These are phyloP conservation scores for Anthopleura sola DNA, from an alignment of 64 coral and sea anemone genomes.

Conservation along the genomic window DNA sequence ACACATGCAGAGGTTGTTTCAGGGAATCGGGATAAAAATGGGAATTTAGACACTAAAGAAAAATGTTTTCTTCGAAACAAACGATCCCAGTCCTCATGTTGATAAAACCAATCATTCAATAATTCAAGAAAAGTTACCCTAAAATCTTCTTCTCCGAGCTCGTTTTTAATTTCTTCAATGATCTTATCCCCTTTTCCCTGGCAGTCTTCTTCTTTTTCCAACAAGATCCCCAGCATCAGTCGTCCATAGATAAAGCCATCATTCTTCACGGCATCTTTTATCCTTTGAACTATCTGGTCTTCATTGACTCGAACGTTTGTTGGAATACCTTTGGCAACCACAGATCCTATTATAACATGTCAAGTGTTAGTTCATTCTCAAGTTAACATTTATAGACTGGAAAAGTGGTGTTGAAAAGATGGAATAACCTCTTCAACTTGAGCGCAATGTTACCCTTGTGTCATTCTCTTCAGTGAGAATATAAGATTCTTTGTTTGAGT, in stretches of 20 bases:
- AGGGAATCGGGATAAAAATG: too few relatives aligned
- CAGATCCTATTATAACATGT: not conserved
- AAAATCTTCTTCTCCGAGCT: slow-evolving; percentile 24
- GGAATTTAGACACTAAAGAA: too few relatives aligned
- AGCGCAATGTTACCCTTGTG: too few relatives aligned
- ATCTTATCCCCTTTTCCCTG: slow-evolving; percentile 26
- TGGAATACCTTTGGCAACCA: not conserved
- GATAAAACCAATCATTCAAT: not conserved
- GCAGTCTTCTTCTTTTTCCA: slow-evolving; percentile 30
- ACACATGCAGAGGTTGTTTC: too few relatives aligned
- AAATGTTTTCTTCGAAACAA: too few relatives aligned
- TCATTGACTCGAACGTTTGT: not conserved
- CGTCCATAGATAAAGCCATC: slow-evolving; percentile 2
- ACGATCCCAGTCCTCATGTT: too few relatives aligned
- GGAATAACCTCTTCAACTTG: too few relatives aligned
- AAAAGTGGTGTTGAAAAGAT: not conserved
- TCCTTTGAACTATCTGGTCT: not conserved
- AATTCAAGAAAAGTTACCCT: not conserved
- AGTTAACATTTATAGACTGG: not conserved
- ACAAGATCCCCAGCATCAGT: slow-evolving; percentile 11
- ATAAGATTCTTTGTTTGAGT: too few relatives aligned
- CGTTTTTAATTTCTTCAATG: slow-evolving; percentile 10
- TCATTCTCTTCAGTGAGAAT: too few relatives aligned
- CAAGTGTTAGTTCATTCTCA: not conserved
- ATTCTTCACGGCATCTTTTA: not conserved